Base-by-base conservation (phyloP, 2,888 invertebrate species). In the Amphimallon solstitiale region DNA sequence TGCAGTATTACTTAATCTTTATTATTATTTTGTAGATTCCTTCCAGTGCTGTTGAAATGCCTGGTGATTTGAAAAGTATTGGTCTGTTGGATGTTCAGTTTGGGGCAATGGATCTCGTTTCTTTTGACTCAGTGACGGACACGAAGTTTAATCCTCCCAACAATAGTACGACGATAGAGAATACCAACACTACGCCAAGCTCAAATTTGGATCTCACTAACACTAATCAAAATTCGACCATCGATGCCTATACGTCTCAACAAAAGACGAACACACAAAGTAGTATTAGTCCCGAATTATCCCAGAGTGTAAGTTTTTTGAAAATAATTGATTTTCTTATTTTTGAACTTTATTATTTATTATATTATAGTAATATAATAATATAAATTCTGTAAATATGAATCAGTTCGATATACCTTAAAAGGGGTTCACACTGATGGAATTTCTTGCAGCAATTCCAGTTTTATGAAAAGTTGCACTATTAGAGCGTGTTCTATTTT, bases 1-100 rank as follows among this genome's bases (percentile, higher is more conserved):
- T 17, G 3, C 19, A n/a, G 38, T 54, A 45, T 14, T 15, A 46
- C 34, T 35, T 38, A 4, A 69, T 38, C 60, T 43, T 17, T 34
- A 40, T 38, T 19, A 17, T 23, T 9, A 43, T 9, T 40, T 14
- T 82, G 35, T 35, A 95, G 92, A 98, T 98, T 77, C 97, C 97
- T 43, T 88, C 94, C 60, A 92, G 91, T 65, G 97, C 97, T 17
- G 97, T 98, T 38, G 97, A 97, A 84, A 97, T 97, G 97, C 97
- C 97, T 0, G 96, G 94, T 70, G 95, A 95, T 76, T 86, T 91
- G 65, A 90, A 89, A 77, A 89, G 88, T 71, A 89, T 90, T 71
- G 88, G 87, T 70, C 90, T 91, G 81, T 86, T 97, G 73, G 97
- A 97, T 84, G 95, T 97, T 71, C 96, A 97, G 84, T 97, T 97